phyloP scores from a whole-genome alignment of 2,888 invertebrate genomes.

The Acronicta psi region DNA sequence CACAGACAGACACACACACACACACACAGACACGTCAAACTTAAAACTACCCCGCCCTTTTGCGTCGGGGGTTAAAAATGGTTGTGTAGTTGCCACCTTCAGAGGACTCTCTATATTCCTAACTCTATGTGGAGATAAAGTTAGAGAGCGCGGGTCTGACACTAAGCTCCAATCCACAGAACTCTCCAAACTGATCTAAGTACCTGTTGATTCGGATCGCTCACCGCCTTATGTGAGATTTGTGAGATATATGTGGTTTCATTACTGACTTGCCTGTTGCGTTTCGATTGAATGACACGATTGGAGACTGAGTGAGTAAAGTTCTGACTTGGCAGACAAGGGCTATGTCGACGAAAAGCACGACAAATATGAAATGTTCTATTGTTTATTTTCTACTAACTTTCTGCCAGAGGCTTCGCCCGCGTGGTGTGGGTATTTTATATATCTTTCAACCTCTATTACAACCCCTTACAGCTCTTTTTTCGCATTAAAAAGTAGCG shows the following conservation, averaged over 20 bases:
- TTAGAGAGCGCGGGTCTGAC: constrained; percentile 31
- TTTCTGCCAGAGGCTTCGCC: too few relatives aligned
- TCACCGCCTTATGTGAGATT: constrained; percentile 28
- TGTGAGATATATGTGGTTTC: constrained; percentile 23
- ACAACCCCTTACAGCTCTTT: too few relatives aligned
- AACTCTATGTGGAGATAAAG: constrained; percentile 36
- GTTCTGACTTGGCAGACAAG: neutral
- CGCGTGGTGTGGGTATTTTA: too few relatives aligned
- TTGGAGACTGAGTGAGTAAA: neutral
- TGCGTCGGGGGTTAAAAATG: too few relatives aligned
- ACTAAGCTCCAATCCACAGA: constrained; percentile 48
- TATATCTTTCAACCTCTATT: too few relatives aligned
- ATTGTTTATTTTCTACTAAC: too few relatives aligned
- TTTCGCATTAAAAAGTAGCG: too few relatives aligned
- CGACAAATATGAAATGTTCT: too few relatives aligned
- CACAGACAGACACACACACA: too few relatives aligned
- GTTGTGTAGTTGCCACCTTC: constrained; percentile 4
- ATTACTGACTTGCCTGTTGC: constrained; percentile 45
- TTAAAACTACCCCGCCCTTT: too few relatives aligned
- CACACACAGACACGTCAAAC: too few relatives aligned
- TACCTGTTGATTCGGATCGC: constrained; percentile 59
- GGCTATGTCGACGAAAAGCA: neutral
- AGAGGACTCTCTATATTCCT: neutral
- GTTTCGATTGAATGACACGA: constrained; percentile 6
- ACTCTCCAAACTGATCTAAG: constrained; percentile 50